Evolutionary conservation across 2,797 vertebrate genomes (phyloP).

Genomic region (Hoplostethus mediterraneus): DNA sequence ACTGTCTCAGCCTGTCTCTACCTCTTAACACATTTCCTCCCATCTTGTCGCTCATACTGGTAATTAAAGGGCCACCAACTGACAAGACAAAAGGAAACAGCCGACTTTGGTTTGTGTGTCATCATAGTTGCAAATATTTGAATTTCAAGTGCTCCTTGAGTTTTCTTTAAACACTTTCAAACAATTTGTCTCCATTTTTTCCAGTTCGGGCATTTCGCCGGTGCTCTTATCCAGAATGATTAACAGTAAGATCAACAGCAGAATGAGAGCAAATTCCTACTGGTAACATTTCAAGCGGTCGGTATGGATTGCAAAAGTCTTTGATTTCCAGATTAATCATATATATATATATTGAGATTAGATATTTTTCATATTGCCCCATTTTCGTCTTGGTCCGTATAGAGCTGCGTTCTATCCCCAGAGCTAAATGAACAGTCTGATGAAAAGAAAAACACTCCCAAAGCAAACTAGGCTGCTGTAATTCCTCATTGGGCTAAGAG

Average conservation of each 20-base stretch:
- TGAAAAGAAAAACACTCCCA: constrained; percentile 27
- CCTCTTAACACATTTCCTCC: constrained; percentile 19
- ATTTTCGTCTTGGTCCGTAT: too few species aligned
- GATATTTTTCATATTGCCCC: too few species aligned
- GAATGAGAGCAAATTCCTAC: constrained; percentile 21
- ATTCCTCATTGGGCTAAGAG: constrained; percentile 5
- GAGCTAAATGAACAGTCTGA: constrained; percentile 2
- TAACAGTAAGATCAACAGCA: constrained; percentile 54
- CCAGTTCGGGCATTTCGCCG: constrained; percentile 35
- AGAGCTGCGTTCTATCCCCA: too few species aligned
- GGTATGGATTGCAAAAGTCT: neutral
- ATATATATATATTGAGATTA: too few species aligned
- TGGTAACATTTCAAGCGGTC: constrained; percentile 23
- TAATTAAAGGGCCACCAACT: constrained; percentile 25
- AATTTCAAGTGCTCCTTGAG: constrained; percentile 42
- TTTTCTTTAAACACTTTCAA: constrained; percentile 56
- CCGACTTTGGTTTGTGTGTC: neutral
- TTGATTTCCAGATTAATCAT: too few species aligned
- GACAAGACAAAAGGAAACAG: constrained; percentile 6
- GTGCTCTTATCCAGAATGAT: constrained; percentile 33
- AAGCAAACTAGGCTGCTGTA: constrained; percentile 20
- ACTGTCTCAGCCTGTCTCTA: constrained; percentile 1
- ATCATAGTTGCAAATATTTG: constrained; percentile 58
- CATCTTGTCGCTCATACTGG: constrained; percentile 9
- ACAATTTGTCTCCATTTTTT: constrained; percentile 50